These are phyloP conservation scores for Phaethon lepturus DNA, from an alignment of 2,113 vertebrate genomes.

Conservation along the genomic window DNA sequence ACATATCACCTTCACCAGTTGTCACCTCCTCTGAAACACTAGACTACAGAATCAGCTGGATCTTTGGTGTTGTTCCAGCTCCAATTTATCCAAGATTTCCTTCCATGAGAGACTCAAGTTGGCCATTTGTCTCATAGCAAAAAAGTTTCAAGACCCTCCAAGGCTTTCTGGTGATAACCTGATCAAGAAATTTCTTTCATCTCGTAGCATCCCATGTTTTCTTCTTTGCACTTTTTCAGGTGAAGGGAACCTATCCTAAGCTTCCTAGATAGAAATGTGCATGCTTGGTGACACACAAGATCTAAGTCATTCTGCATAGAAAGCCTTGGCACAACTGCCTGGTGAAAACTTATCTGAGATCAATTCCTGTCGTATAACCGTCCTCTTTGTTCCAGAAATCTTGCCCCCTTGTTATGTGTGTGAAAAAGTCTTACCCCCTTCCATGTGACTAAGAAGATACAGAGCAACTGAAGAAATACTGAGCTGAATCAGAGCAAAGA, in stretches of 20 bases:
- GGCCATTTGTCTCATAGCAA: background rate
- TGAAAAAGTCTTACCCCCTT: background rate
- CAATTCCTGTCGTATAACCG: background rate
- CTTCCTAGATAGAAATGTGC: background rate
- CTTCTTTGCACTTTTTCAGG: background rate
- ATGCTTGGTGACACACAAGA: rapidly evolving
- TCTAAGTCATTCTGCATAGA: background rate
- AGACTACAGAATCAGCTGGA: background rate
- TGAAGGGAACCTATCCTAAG: background rate
- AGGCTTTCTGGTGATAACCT: background rate
- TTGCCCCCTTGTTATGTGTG: background rate
- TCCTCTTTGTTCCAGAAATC: background rate
- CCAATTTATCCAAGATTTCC: background rate
- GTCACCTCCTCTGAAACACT: background rate
- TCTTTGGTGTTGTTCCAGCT: background rate
- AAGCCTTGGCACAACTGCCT: background rate
- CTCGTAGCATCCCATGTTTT: background rate
- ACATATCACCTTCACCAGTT: background rate
- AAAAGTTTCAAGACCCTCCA: background rate
- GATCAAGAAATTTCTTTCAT: background rate
- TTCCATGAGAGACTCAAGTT: rapidly evolving
- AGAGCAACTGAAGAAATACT: background rate
- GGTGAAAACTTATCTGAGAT: background rate
- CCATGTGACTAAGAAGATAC: background rate
- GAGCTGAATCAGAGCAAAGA: background rate